A percentile compares a stretch with the other conserved stretches of the same genome.
phyloP scores from a whole-genome alignment of 1,140 invertebrate species.

The Dermatophagoides farinae region DNA sequence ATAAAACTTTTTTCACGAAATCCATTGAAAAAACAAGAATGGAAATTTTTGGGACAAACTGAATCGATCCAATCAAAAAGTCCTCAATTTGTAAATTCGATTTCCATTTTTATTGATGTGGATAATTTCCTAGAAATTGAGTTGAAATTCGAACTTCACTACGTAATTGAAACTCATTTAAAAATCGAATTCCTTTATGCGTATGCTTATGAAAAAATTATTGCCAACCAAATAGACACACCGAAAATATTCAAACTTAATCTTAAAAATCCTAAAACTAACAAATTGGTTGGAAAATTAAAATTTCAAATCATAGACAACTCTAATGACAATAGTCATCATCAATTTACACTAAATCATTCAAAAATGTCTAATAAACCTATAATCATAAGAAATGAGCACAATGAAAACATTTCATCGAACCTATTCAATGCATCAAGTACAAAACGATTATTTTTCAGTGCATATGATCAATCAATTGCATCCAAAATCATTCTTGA shows the following conservation, averaged over 20 bases:
- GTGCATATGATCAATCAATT: not conserved
- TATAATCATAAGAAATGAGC: no score
- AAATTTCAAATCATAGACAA: not conserved
- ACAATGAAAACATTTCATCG: no score
- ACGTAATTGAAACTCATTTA: not conserved
- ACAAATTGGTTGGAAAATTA: not conserved
- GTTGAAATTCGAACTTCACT: not conserved
- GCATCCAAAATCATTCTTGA: constrained; percentile 1
- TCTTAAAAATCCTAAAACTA: not conserved
- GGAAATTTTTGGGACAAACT: constrained; percentile 5
- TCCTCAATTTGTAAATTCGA: not conserved
- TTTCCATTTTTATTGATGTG: not conserved
- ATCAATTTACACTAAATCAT: no score
- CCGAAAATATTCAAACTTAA: not conserved
- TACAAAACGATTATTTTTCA: not conserved
- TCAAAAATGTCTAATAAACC: no score
- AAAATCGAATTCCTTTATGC: not conserved
- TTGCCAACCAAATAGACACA: not conserved
- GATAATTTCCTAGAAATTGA: not conserved
- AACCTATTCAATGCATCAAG: not conserved
- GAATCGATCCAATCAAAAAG: constrained; percentile 3
- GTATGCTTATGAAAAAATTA: not conserved
- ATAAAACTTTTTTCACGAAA: not conserved
- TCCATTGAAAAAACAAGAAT: not conserved
- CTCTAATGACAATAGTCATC: no score